phyloP scores from a whole-genome alignment of 2,113 vertebrate genomes.

The Antigone vipio region DNA sequence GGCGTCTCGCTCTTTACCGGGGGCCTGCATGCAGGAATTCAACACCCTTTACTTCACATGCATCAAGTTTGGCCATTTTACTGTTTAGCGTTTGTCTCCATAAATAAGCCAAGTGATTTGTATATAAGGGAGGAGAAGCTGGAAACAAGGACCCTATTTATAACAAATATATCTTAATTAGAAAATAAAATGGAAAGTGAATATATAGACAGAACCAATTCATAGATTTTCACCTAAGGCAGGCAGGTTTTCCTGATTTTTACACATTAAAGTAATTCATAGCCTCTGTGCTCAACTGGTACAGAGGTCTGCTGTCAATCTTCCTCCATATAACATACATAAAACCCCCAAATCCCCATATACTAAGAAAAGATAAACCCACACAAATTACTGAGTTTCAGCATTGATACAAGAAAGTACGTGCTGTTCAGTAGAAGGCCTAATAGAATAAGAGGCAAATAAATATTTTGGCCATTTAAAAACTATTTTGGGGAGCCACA shows the following conservation, averaged over 20 bases:
- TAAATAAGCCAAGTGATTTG: neutral
- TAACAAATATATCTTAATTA: neutral
- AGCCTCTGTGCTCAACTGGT: neutral
- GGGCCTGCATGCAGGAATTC: neutral
- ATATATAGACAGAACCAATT: neutral
- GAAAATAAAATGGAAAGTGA: neutral
- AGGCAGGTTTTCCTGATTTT: neutral
- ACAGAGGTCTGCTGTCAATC: neutral
- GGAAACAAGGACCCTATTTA: neutral
- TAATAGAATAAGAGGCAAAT: neutral
- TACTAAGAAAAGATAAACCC: neutral
- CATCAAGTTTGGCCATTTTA: neutral
- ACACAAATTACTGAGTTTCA: neutral
- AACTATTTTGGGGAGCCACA: neutral
- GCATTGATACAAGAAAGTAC: neutral
- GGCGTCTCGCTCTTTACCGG: fast-evolving
- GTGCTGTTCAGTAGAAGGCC: neutral
- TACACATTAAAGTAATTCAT: neutral
- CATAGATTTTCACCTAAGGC: neutral
- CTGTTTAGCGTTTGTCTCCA: neutral
- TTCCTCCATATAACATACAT: neutral
- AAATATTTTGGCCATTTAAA: neutral
- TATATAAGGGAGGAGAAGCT: neutral
- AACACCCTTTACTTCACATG: neutral
- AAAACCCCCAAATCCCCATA: neutral